phyloP scores from a whole-genome alignment of 1,140 invertebrate species.

The Piezodorus guildinii region DNA sequence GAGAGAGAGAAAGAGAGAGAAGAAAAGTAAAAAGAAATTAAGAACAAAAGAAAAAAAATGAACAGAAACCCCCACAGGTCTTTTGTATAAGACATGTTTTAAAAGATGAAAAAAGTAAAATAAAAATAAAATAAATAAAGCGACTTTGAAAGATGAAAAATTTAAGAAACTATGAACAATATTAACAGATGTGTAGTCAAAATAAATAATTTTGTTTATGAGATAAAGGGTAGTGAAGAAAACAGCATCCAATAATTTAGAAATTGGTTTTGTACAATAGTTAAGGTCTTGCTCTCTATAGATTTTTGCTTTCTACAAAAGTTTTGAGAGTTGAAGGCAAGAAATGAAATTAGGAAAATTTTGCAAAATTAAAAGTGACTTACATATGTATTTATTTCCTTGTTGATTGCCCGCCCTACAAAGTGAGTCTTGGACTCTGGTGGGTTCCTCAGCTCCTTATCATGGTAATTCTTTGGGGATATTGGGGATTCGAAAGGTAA shows the following conservation, averaged over 20 bases:
- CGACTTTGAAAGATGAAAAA: too few relatives aligned
- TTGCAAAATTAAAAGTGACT: background rate
- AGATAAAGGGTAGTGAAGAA: background rate
- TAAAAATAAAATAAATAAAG: too few relatives aligned
- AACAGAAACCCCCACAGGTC: background rate
- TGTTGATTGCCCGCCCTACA: background rate
- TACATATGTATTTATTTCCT: background rate
- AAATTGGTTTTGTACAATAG: slow-evolving; percentile 19
- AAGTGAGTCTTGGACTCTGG: too few relatives aligned
- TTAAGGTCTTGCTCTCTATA: slow-evolving; percentile 1
- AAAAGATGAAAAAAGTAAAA: too few relatives aligned
- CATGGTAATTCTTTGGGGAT: background rate
- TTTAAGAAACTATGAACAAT: too few relatives aligned
- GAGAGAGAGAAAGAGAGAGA: background rate
- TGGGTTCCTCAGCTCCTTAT: too few relatives aligned
- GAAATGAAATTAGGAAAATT: background rate
- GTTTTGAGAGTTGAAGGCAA: background rate
- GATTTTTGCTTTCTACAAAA: slow-evolving; percentile 14
- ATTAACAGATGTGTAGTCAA: too few relatives aligned
- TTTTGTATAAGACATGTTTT: background rate
- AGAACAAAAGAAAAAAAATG: too few relatives aligned
- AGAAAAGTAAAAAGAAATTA: background rate
- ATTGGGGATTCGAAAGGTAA: background rate
- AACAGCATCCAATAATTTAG: slow-evolving; percentile 3
- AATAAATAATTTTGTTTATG: background rate